Percentiles rank a stretch among this genome's conserved stretches.
Evolutionary conservation across 1,140 invertebrate genomes (phyloP).

Genomic region (Leptopilina boulardi): DNA sequence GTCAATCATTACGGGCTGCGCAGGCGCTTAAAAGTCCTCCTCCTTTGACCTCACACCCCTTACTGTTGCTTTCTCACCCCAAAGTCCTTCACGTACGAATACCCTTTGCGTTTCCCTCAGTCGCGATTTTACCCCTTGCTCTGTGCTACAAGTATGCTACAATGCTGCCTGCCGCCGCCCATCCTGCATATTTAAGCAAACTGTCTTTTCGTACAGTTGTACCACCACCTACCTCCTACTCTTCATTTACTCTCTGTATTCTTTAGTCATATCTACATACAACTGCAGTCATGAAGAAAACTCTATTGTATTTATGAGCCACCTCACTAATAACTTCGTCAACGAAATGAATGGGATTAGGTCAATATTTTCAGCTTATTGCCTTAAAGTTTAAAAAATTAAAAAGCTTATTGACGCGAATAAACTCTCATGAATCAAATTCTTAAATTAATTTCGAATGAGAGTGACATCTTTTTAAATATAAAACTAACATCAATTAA

Average conservation of each 20-base stretch:
- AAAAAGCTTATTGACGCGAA: no score
- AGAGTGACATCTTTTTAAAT: no score
- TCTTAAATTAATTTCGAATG: no score
- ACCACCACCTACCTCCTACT: constrained; percentile 52
- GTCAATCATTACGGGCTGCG: constrained; percentile 76
- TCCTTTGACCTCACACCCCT: constrained; percentile 51
- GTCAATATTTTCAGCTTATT: no score
- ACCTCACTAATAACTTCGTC: constrained; percentile 32
- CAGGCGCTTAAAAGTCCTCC: constrained; percentile 64
- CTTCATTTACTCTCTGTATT: not conserved
- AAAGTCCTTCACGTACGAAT: constrained; percentile 47
- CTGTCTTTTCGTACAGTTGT: constrained; percentile 73
- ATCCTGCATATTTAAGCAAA: constrained; percentile 76
- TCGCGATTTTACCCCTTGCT: constrained; percentile 69
- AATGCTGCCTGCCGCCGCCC: constrained; percentile 72
- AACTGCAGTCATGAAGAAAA: constrained; percentile 29
- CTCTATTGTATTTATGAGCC: constrained; percentile 27
- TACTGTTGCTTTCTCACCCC: constrained; percentile 48
- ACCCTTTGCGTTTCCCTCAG: constrained; percentile 67
- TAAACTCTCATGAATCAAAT: no score
- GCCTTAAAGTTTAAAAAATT: no score
- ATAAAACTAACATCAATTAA: no score
- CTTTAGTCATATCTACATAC: not conserved
- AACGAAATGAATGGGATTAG: not conserved
- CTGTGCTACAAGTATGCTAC: constrained; percentile 71